A percentile compares a stretch with the other conserved stretches of the same genome.
Conservation (phyloP, 37 sponge, comb jelly and placozoan genomes). For the Halichondria panicea region DNA sequence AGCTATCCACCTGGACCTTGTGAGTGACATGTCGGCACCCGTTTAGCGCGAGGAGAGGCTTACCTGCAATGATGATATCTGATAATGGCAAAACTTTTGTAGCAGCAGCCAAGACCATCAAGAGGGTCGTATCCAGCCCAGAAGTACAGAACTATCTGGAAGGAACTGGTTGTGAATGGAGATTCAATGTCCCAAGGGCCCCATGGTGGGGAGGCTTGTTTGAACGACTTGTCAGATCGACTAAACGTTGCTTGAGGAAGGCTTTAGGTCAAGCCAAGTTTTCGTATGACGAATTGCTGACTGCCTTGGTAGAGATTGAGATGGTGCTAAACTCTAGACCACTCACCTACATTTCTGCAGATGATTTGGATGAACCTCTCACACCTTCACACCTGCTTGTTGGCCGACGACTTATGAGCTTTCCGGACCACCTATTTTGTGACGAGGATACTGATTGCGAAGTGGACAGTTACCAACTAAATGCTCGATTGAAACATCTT, state of each 20-base stretch:
- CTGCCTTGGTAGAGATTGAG: conserved; percentile 26
- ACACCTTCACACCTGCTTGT: conserved; percentile 48
- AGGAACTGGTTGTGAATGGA: conserved; percentile 30
- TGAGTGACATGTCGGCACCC: conserved; percentile 12
- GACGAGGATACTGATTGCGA: no score
- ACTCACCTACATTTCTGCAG: conserved; percentile 40
- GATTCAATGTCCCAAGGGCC: conserved; percentile 37
- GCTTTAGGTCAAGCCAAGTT: conserved; percentile 23
- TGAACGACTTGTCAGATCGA: conserved; percentile 33
- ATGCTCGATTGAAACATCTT: no score
- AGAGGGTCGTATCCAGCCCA: not conserved
- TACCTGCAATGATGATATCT: conserved; percentile 7
- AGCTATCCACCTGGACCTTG: conserved; percentile 49
- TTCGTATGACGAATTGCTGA: conserved; percentile 35
- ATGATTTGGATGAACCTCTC: conserved; percentile 37
- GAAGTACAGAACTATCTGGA: conserved; percentile 19
- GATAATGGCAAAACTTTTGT: conserved; percentile 36
- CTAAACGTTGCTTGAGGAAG: conserved; percentile 32
- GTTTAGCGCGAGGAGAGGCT: conserved; percentile 17
- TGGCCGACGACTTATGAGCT: conserved; percentile 31
- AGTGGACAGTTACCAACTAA: no score
- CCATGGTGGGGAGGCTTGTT: conserved; percentile 69
- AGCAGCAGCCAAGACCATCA: conserved; percentile 6
- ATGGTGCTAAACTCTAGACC: conserved; percentile 35
- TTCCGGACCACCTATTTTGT: conserved; percentile 16